Evolutionary conservation across 1,140 invertebrate genomes (phyloP), one percentile per base, ranked within the genome.

Genomic region (Trichonephila clavipes): DNA sequence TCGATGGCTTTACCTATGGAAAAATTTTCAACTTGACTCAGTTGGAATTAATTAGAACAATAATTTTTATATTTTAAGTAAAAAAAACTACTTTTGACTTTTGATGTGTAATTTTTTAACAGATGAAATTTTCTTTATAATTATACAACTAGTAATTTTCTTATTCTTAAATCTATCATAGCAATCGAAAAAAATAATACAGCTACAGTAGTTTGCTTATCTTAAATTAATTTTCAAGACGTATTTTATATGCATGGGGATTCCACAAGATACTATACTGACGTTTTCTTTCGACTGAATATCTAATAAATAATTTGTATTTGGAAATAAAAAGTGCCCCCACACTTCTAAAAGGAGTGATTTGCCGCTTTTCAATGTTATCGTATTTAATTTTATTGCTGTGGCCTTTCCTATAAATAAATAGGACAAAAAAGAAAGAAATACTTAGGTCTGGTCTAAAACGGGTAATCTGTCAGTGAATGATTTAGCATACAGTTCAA

Each of bases 401-500:
- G 44, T 51, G 51, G 51, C 51, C 82, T 88, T 88, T 88, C 86
- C 10, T 12, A 24, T 88, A 40, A 12, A 40, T 64, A 62, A 64
- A 88, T 64, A n/a, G 86, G 34, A 64, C 86, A 58, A 34, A 64
- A 77, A 40, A 34, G 24, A 83, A 83, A n/a, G 18, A 58, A 83
- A 85, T 85, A 61, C 51, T 85, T 85, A 21, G 24, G 34, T 62
- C 86, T 64, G 19, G n/a, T 44, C n/a, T 59, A 87, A 61, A 87
- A 34, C 51, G 85, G 85, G 51, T 59, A 87, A 87, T 88, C 86
- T 88, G 86, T 88, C 86, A 88, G 86, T 64, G 21, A 61, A 64
- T 64, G 86, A 88, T 88, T 88, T 88, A 88, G 34, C 61, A 19
- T 40, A n/a, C 24, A 40, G 86, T 88, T 88, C 86, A 88, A 64